Evolutionary conservation across 2,113 vertebrate genomes (phyloP), one percentile per base, ranked within the genome.

Genomic region (Melanerpes formicivorus): DNA sequence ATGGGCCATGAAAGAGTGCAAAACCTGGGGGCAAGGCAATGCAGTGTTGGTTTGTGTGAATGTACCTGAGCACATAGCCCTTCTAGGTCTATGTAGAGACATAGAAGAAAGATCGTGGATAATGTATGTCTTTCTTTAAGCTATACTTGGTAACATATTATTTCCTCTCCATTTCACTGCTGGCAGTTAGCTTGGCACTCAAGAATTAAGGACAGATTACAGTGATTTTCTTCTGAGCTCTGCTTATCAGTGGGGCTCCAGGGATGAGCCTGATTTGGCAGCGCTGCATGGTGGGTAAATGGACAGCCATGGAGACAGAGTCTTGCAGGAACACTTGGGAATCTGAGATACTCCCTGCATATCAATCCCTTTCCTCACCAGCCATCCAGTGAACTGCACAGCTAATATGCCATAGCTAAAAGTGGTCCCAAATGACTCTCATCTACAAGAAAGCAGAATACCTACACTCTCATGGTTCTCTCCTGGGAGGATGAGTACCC

Each of bases 151-250:
- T 55, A 94, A 95, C 82, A 34, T 94, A 75, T 90, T 80, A 93
- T 95, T 95, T 96, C 89, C 87, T 90, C 82, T 95, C 90, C 93
- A 79, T 95, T 95, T 95, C 30, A 1, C 94, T 90, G 87, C 76
- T 75, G 65, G 86, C 83, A 93, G 90, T 93, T 94, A 84, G 77
- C 6, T 32, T 96, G 92, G 94, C 6, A 27, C 90, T 95, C 87
- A 86, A 80, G 90, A 95, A 95, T 96, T 95, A 95, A 95, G 87
- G 94, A 86, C 76, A 93, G 90, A 95, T 96, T 95, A 96, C 81
- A 95, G 94, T 93, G 85, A 96, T 96, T 96, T 96, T 95, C 85
- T 90, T 86, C 82, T 50, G 87, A 94, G 89, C 76, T 92, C 62
- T 85, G 84, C 69, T 93, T 95, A 90, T 91, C 93, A 84, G 94